Evolutionary conservation across 2,113 vertebrate species (phyloP), one percentile per base, ranked within the genome.

Genomic region (Dasypus novemcinctus): DNA sequence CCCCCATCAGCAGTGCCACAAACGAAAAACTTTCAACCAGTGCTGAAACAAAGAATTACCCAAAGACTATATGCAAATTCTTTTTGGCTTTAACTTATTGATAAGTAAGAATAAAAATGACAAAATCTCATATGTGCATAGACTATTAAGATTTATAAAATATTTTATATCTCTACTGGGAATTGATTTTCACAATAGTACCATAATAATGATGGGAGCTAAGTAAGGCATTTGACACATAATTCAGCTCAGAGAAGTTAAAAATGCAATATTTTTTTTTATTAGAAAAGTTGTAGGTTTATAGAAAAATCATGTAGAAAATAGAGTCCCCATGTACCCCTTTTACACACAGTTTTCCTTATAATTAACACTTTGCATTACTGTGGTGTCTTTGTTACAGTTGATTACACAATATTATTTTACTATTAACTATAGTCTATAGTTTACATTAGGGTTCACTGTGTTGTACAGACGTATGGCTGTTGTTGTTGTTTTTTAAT

Each of bases 1-100:
- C 31, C 12, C 13, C 10, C 23, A 79, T n/a, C 2, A 64, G 46
- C 23, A 87, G 38, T 33, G 71, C 43, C n/a, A 36, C 85, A 66
- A 36, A 75, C 49, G 12, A 20, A 93, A 91, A 12, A 12, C 36
- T 82, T 74, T 64, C 57, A 88, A 59, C 29, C 14, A 46, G 31
- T n/a, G 52, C 38, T 46, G 11, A 89, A 74, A 36, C 15, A 59
- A 80, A 81, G 97, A 85, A 36, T 76, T 66, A 57, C 36, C 36
- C 31, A 68, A 75, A 79, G 46, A 12, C 38, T 49, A 2, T 38
- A 10, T 84, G 23, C 75, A 84, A 69, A 84, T 87, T 81, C 75
- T 92, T 86, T 20, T 59, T 91, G 78, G 20, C 4, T 86, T 92
- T 71, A 80, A 89, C 36, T 92, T 92, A 94, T 68, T 79, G 8